Evolutionary conservation across 2,888 invertebrate species (phyloP), one percentile per base, ranked within the genome.

Genomic region (Synergus gifuensis): DNA sequence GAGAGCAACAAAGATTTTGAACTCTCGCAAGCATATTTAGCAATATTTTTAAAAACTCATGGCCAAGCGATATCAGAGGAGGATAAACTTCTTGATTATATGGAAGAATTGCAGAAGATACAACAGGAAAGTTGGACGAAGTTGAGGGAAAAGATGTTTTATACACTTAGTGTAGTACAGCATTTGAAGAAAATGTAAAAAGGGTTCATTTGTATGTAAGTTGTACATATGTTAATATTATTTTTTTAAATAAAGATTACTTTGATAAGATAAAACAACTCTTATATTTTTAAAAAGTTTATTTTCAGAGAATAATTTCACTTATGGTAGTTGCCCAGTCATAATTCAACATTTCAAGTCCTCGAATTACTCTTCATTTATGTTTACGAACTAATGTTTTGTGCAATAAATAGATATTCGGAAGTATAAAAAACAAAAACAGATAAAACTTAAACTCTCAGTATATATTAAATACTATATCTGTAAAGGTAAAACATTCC

Each of bases 21-120:
- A 93, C 93, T 98, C 78, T 95, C 96, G 0, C 97, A 98, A 90
- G 96, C 98, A 0, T 99, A 98, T 92, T 94, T 99, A 81, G 96
- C 96, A 67, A 93, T 98, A 66, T 98, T 98, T 92, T 92, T 99
- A 49, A 98, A 98, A 92, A 94, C 95, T 60, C 96, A 97, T 88
- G 95, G 96, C 0, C 93, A 94, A 81, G 88, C 93, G 7, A 93
- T 97, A 77, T 93, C 94, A 0, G 92, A 94, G 76, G 93, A 93
- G 60, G 92, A 93, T 58, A 93, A 93, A 62, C 92, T 97, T 67
- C 92, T 94, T 36, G 91, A 93, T 42, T 93, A 93, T 78, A 89
- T 97, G 76, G 92, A 92, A 0, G 92, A 93, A 22, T 92, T 97
- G 0, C 94, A 95, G 85, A 93, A 93, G 84, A 92, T 93, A 11